Percentiles rank a stretch among this genome's conserved stretches.
Evolutionary conservation across 92 coral and sea anemone species (phyloP).

Genomic region (Epizoanthus stellaris): DNA sequence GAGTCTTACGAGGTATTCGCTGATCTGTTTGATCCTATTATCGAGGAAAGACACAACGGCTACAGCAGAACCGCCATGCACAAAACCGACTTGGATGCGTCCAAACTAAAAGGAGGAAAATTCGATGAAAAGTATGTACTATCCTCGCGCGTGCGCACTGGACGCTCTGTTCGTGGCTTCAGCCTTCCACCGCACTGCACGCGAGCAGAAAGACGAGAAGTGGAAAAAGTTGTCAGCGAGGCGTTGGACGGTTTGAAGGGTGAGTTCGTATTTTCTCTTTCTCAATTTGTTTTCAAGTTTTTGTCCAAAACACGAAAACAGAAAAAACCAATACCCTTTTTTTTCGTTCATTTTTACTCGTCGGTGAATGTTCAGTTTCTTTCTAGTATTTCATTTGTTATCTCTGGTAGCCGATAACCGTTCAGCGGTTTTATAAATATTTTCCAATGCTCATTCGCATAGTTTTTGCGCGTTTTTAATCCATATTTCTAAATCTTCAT

Average conservation of each 20-base stretch:
- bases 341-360: not conserved
- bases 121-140: constrained; percentile 79
- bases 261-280: not conserved
- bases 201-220: constrained; percentile 81
- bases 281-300: not conserved
- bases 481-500: too few relatives aligned
- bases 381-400: not conserved
- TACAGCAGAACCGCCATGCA: constrained; percentile 70
- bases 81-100: constrained; percentile 73
- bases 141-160: constrained; percentile 93
- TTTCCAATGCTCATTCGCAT: not conserved
- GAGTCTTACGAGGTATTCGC: constrained; percentile 76
- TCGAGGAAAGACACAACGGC: constrained; percentile 84
- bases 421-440: not conserved
- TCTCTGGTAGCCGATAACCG: not conserved
- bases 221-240: constrained; percentile 72
- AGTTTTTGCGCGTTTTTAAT: not conserved
- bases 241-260: constrained; percentile 80
- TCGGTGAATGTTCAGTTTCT: not conserved
- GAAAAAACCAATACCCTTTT: too few relatives aligned
- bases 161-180: constrained; percentile 84
- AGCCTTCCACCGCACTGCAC: constrained; percentile 83
- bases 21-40: constrained; percentile 79
- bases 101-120: constrained; percentile 74
- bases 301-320: not conserved